Evolutionary conservation across 2,797 vertebrate species (phyloP).

Genomic region (Hydrolagus colliei): DNA sequence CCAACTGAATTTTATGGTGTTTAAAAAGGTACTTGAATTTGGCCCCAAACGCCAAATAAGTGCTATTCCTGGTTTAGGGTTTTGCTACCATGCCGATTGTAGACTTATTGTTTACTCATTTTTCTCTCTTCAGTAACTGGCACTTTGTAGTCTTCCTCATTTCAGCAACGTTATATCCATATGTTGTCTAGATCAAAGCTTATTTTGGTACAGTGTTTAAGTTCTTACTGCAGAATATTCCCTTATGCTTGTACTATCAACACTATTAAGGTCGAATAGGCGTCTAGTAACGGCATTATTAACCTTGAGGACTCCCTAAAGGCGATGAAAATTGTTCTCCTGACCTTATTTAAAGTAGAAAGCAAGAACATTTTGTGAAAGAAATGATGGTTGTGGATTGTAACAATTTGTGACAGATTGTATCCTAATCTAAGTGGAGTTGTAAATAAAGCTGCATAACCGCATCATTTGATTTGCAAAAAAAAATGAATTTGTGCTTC

Average conservation of each 20-base stretch:
- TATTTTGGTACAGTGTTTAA: background rate
- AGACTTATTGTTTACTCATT: background rate
- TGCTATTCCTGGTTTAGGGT: background rate
- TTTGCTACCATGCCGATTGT: background rate
- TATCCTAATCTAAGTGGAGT: no score
- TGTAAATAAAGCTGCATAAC: no score
- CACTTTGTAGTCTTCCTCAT: conserved; percentile 6
- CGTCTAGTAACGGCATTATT: background rate
- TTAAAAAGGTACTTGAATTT: background rate
- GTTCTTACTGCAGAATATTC: background rate
- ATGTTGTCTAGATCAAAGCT: background rate
- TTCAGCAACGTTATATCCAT: background rate
- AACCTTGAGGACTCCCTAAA: background rate
- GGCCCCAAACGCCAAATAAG: background rate
- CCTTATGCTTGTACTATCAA: conserved; percentile 8
- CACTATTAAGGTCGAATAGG: background rate
- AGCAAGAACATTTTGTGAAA: no score
- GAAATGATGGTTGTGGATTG: no score
- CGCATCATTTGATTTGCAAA: no score
- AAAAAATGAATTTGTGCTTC: no score
- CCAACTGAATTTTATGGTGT: background rate
- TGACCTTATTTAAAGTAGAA: conserved; percentile 2
- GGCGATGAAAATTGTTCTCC: background rate
- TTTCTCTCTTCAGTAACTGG: background rate
- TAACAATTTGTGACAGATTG: no score